phyloP scores from a whole-genome alignment of 1,140 invertebrate genomes.

The Trachymyrmex cornetzi region DNA sequence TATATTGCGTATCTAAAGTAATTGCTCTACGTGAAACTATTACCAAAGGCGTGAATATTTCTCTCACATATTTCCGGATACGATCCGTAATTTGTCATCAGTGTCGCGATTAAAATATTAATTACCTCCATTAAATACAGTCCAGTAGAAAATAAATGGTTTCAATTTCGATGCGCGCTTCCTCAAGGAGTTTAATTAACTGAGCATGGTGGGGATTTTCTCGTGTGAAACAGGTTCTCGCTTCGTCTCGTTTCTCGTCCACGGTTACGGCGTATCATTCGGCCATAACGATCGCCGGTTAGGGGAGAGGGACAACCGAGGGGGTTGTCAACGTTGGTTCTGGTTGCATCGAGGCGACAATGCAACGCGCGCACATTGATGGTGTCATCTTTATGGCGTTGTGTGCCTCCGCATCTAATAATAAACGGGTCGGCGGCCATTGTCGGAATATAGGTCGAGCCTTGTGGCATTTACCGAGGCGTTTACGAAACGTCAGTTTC shows the following conservation, averaged over 20 bases:
- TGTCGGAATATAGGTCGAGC: conserved; percentile 82
- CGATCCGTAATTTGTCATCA: not conserved
- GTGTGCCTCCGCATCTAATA: conserved; percentile 73
- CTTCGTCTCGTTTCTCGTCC: not conserved
- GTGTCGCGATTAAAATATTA: conserved; percentile 7
- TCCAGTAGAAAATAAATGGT: conserved; percentile 2
- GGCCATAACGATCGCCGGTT: not conserved
- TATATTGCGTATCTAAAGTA: not conserved
- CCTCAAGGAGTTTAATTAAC: conserved; percentile 15
- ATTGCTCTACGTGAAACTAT: not conserved
- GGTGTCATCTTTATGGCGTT: conserved; percentile 63
- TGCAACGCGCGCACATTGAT: conserved; percentile 6
- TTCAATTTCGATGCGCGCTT: not conserved
- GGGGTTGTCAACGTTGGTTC: not conserved
- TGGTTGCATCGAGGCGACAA: not conserved
- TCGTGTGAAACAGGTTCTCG: conserved; percentile 12
- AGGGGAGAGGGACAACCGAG: not conserved
- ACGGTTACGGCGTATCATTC: conserved; percentile 9
- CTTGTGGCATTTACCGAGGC: conserved; percentile 58
- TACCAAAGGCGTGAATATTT: not conserved
- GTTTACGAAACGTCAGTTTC: conserved; percentile 53
- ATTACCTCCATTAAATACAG: not conserved
- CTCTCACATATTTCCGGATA: not conserved
- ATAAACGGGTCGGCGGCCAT: conserved; percentile 79
- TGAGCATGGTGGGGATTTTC: not conserved